phyloP scores from a whole-genome alignment of 2,113 vertebrate genomes.

The Xenotilapia flavipinnis region DNA sequence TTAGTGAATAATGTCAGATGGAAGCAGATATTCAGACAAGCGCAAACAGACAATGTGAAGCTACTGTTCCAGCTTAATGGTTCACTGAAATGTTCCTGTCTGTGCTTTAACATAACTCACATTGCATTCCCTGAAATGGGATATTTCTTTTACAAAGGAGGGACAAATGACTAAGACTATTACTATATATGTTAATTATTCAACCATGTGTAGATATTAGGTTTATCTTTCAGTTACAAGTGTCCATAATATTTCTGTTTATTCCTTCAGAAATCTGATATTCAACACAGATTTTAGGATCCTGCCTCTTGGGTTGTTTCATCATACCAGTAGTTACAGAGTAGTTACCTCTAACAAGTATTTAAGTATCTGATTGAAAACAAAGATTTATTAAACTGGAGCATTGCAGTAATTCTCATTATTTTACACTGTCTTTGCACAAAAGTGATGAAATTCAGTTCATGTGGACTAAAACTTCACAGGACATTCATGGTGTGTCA shows the following conservation, averaged over 20 bases:
- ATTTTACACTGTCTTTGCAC: background rate
- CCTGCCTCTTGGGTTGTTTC: background rate
- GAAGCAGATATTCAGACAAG: background rate
- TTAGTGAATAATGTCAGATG: background rate
- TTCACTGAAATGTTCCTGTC: background rate
- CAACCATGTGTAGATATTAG: background rate
- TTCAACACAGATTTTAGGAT: background rate
- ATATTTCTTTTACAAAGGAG: background rate
- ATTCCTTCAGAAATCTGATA: background rate
- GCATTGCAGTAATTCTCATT: background rate
- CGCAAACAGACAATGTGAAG: background rate
- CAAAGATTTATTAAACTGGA: background rate
- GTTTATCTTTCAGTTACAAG: background rate
- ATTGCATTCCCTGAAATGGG: background rate
- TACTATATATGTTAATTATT: background rate
- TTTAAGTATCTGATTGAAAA: background rate
- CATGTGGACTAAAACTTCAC: background rate
- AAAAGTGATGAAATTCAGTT: background rate
- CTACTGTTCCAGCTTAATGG: background rate
- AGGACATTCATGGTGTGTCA: background rate
- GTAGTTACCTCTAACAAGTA: background rate
- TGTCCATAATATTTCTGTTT: background rate
- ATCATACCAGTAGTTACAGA: background rate
- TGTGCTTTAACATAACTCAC: background rate
- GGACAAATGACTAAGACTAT: background rate